Percentiles rank a stretch among this genome's conserved stretches.
Conservation (phyloP, 1,140 invertebrate genomes). For the Cyclargus thomasi region DNA sequence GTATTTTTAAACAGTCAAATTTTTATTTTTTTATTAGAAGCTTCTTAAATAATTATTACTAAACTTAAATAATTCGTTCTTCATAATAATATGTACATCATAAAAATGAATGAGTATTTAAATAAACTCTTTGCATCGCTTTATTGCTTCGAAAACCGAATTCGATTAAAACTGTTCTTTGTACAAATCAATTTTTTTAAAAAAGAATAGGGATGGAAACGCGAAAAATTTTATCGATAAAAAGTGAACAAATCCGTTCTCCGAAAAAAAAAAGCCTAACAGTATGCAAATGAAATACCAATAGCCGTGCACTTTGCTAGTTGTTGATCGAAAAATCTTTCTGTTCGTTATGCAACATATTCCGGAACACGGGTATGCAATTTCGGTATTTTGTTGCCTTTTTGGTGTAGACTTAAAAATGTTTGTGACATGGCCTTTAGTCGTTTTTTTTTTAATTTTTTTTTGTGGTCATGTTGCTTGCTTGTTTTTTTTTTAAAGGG, state of each 20-base stretch:
- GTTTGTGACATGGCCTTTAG: background rate
- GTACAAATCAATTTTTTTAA: background rate
- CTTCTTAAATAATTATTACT: no score
- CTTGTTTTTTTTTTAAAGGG: no score
- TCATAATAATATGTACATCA: no score
- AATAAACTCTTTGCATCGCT: no score
- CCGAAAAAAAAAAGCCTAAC: background rate
- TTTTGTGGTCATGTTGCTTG: no score
- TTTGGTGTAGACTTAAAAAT: background rate
- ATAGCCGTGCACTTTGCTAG: slow-evolving; percentile 2
- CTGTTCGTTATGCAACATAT: slow-evolving; percentile 1
- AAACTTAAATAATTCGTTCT: no score
- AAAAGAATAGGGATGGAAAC: background rate
- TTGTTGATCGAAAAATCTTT: slow-evolving; percentile 1
- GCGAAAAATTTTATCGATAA: background rate
- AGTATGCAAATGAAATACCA: slow-evolving; percentile 3
- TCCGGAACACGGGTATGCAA: background rate
- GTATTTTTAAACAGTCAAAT: no score
- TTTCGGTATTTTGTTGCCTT: background rate
- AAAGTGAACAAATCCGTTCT: background rate
- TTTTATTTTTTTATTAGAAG: no score
- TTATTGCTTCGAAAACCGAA: no score
- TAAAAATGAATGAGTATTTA: no score
- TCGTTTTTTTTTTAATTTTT: no score
- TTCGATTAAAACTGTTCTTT: background rate